Conservation (phyloP, 2,797 vertebrate species). For the Loriculus beryllinus region DNA sequence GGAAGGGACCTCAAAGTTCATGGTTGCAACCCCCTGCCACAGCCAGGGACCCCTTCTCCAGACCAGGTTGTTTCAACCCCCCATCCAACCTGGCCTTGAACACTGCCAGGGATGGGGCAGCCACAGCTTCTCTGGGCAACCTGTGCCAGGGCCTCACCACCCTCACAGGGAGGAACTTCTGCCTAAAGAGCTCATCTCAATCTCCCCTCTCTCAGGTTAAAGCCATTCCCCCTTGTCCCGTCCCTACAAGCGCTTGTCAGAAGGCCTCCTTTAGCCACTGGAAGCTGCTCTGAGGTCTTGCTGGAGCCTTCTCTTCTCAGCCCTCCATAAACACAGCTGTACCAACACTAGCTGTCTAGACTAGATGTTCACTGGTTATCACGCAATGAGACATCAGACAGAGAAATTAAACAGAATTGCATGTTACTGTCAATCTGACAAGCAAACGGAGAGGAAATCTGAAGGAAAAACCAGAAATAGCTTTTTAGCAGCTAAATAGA, state of each 20-base stretch:
- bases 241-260: neutral
- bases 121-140: neutral
- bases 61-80: neutral
- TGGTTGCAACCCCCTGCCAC: neutral
- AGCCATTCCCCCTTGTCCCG: neutral
- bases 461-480: neutral
- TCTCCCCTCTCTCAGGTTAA: neutral
- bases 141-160: neutral
- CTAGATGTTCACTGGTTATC: neutral
- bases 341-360: neutral
- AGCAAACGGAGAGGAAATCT: neutral
- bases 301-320: neutral
- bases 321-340: neutral
- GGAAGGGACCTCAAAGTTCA: neutral
- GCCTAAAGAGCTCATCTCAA: neutral
- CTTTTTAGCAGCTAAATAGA: neutral
- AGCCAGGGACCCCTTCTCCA: neutral
- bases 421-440: neutral
- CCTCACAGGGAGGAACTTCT: neutral
- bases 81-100: rapidly evolving
- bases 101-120: neutral
- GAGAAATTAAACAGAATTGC: neutral
- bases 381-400: neutral
- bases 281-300: neutral
- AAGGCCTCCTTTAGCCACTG: neutral